phyloP scores from a whole-genome alignment of 1,140 invertebrate species.

The Cydia pomonella region DNA sequence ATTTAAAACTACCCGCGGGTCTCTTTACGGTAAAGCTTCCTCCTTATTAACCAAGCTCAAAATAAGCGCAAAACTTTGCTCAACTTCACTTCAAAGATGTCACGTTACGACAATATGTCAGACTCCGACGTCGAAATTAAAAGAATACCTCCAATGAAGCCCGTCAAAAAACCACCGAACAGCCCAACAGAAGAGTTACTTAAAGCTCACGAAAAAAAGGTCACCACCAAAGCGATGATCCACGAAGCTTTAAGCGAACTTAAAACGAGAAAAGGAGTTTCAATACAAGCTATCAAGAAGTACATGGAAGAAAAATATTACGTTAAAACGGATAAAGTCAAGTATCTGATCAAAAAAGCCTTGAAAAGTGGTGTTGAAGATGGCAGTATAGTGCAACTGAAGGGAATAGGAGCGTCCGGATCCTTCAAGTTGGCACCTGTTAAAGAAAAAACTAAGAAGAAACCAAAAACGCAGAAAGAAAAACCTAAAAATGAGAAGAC shows the following conservation, averaged over 20 bases:
- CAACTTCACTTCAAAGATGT: conserved; percentile 22
- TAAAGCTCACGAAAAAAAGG: conserved; percentile 50
- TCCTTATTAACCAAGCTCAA: background rate
- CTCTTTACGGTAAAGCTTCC: conserved; percentile 42
- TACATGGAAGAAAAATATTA: conserved; percentile 58
- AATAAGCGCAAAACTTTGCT: background rate
- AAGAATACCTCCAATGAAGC: conserved; percentile 44
- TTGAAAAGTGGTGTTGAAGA: conserved; percentile 59
- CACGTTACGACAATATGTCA: conserved; percentile 45
- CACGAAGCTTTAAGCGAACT: conserved; percentile 54
- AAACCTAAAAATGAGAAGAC: conserved; percentile 41
- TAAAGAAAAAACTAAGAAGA: conserved; percentile 41
- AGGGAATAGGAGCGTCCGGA: conserved; percentile 62
- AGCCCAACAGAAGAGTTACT: conserved; percentile 46
- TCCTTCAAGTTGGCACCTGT: conserved; percentile 60
- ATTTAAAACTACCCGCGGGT: conserved; percentile 32
- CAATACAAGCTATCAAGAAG: conserved; percentile 67
- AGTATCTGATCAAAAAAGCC: conserved; percentile 61
- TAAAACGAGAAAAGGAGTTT: conserved; percentile 64
- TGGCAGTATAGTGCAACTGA: conserved; percentile 58
- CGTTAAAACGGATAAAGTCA: conserved; percentile 59
- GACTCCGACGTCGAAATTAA: conserved; percentile 53
- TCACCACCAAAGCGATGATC: conserved; percentile 63
- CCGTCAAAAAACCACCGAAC: conserved; percentile 46
- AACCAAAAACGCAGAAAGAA: background rate